Base-by-base conservation (phyloP, 2,113 vertebrate species). In the Pitta sordida region DNA sequence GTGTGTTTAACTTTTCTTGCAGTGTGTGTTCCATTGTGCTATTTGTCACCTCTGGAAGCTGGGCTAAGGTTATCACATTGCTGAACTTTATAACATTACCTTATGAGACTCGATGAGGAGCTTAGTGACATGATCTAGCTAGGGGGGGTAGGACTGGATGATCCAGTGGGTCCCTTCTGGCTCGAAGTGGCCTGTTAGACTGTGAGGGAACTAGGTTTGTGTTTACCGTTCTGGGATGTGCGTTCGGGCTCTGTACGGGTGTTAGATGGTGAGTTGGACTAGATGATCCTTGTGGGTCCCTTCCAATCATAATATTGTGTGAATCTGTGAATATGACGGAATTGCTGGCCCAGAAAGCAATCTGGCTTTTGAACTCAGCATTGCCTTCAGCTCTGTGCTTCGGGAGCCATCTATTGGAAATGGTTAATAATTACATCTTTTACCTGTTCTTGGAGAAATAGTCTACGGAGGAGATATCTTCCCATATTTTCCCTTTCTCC, bases 341-440 rank as follows among this genome's bases (percentile, higher is more conserved):
- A 60, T 53, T 53, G 23, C n/a, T 30, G 9, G 13, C 30, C 53
- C 62, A 15, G 56, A 34, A 41, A 71, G 13, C 15, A 7, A 34
- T 22, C n/a, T 6, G 46, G 3, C 3, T 9, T 4, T 75, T 41
- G n/a, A 3, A 7, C 5, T 34, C 13, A 4, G 29, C 39, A 7
- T 30, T 34, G 34, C 20, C 1, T 0, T 53, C 62, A 82, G 46
- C 53, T 68, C 62, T 75, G 78, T 82, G 10, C 62, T 60, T 68
- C 1, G 62, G 53, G 86, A 53, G 78, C 78, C 78, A 89, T 82
- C 86, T 89, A 68, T 75, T 2, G 86, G 86, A 89, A 82, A 60
- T 10, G 0, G 18, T 39, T 26, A 26, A 75, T 53, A 82, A 82
- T 82, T 75, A 27, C 86, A 75, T 14, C 8, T 53, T 59, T 68